phyloP scores from a whole-genome alignment of 2,888 invertebrate genomes.

The Herminia tarsipennalis region DNA sequence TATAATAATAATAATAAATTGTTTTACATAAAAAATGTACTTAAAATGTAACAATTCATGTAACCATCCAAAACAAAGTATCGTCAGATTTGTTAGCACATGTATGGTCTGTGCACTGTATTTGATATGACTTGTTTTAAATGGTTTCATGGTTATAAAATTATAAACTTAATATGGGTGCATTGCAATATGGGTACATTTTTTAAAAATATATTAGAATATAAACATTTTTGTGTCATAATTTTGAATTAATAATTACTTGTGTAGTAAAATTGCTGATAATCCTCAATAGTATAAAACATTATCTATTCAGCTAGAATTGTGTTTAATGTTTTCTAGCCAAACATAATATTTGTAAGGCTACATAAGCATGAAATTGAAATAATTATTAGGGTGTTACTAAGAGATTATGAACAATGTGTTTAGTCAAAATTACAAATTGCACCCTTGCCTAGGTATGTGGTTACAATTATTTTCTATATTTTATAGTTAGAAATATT shows the following conservation, averaged over 20 bases:
- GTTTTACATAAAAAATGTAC: slow-evolving; percentile 51
- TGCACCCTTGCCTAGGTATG: slow-evolving; percentile 67
- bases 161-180: slow-evolving; percentile 58
- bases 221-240: slow-evolving; percentile 41
- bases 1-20: slow-evolving; percentile 37
- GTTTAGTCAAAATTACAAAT: slow-evolving; percentile 62
- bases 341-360: slow-evolving; percentile 54
- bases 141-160: slow-evolving; percentile 53
- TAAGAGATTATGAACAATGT: slow-evolving; percentile 53
- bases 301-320: slow-evolving; percentile 66
- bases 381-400: slow-evolving; percentile 61
- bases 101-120: no score
- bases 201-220: slow-evolving; percentile 40
- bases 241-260: slow-evolving; percentile 46
- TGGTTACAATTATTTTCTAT: slow-evolving; percentile 68
- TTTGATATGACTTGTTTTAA: slow-evolving; percentile 32
- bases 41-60: slow-evolving; percentile 51
- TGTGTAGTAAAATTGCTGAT: slow-evolving; percentile 48
- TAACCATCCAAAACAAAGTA: slow-evolving; percentile 44
- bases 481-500: slow-evolving; percentile 58
- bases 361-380: slow-evolving; percentile 53
- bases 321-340: slow-evolving; percentile 48
- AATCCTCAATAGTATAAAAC: slow-evolving; percentile 51
- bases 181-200: slow-evolving; percentile 69
- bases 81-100: neutral